These are phyloP conservation scores for Crocidura indochinensis DNA, from an alignment of 2,797 vertebrate species.

Conservation along the genomic window DNA sequence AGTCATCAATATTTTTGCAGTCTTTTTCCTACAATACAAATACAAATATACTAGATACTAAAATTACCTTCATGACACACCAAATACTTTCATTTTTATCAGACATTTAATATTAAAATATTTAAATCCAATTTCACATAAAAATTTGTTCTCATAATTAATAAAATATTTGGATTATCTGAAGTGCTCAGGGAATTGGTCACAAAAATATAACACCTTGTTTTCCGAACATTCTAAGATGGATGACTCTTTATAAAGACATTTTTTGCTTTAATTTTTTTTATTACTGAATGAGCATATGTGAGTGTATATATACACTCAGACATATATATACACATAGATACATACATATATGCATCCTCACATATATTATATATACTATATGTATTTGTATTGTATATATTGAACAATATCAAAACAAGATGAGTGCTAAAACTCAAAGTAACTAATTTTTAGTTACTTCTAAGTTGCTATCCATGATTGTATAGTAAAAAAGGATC, in stretches of 20 bases:
- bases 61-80: background rate
- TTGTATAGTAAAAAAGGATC: constrained; percentile 22
- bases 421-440: constrained; percentile 34
- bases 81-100: constrained; percentile 1
- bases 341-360: too few relatives aligned
- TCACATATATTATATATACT: too few relatives aligned
- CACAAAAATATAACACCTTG: constrained; percentile 28
- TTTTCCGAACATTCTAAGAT: constrained; percentile 37
- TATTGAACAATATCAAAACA: constrained; percentile 25
- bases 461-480: background rate
- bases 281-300: too few relatives aligned
- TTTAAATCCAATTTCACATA: background rate
- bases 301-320: too few relatives aligned
- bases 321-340: too few relatives aligned
- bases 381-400: background rate
- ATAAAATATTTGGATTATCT: constrained; percentile 1
- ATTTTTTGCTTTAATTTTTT: too few relatives aligned
- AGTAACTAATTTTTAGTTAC: background rate
- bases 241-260: constrained; percentile 12
- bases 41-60: background rate
- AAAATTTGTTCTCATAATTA: constrained; percentile 47
- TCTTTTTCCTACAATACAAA: constrained; percentile 27
- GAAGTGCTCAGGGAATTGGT: background rate
- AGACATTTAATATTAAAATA: constrained; percentile 53
- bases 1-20: constrained; percentile 7